Evolutionary conservation across 2,888 invertebrate species (phyloP).

Genomic region (Bombylius major): DNA sequence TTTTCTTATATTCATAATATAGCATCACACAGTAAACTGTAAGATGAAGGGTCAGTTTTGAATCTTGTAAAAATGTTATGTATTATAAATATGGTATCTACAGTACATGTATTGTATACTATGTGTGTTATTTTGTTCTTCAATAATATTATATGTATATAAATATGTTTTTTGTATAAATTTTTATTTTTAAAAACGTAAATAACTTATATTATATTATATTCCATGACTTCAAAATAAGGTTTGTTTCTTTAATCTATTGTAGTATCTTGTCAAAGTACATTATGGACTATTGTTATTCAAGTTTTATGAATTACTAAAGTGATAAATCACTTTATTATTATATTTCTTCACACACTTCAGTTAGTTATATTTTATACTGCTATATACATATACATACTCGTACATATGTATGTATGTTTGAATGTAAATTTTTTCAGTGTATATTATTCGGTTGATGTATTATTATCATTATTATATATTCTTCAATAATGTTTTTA

Average conservation of each 20-base stretch:
- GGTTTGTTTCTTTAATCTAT: slow-evolving; percentile 18
- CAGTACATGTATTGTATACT: too few relatives aligned
- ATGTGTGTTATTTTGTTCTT: too few relatives aligned
- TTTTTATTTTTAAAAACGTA: too few relatives aligned
- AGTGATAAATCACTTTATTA: slow-evolving; percentile 22
- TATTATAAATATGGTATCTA: too few relatives aligned
- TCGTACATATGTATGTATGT: not conserved
- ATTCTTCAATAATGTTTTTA: too few relatives aligned
- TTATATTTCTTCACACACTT: not conserved
- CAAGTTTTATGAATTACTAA: slow-evolving; percentile 21
- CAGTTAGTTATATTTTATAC: not conserved
- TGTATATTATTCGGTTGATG: too few relatives aligned
- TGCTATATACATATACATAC: not conserved
- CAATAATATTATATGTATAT: too few relatives aligned
- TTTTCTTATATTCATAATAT: slow-evolving; percentile 2
- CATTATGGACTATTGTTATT: slow-evolving; percentile 20
- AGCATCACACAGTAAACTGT: not conserved
- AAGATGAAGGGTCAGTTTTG: not conserved
- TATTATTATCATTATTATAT: too few relatives aligned
- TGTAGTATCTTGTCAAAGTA: slow-evolving; percentile 21
- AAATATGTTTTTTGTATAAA: too few relatives aligned
- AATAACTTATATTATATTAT: too few relatives aligned
- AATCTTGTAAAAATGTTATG: not conserved
- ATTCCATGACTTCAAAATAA: not conserved
- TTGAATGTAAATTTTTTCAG: too few relatives aligned